phyloP scores from a whole-genome alignment of 2,888 invertebrate genomes.

The Uropetala carovei region DNA sequence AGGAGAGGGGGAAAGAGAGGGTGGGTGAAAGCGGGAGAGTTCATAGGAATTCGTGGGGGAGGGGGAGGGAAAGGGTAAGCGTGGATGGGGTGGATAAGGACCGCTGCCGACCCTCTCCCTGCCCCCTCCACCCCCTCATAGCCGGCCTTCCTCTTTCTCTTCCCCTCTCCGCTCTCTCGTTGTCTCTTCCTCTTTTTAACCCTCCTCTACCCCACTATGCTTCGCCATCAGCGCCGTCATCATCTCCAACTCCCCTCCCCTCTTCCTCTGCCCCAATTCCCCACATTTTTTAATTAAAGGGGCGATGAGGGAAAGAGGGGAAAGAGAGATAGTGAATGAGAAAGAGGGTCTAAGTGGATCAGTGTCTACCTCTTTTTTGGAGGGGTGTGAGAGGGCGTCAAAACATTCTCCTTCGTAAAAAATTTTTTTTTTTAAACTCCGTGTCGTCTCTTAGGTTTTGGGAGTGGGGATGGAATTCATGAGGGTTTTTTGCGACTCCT shows the following conservation, averaged over 20 bases:
- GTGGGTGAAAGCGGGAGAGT: neutral
- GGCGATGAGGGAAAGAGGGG: neutral
- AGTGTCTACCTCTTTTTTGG: neutral
- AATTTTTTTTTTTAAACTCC: too few species aligned
- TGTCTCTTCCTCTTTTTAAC: too few species aligned
- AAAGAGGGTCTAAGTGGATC: constrained; percentile 7
- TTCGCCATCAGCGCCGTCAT: too few species aligned
- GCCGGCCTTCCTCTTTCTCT: too few species aligned
- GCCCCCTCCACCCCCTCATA: neutral
- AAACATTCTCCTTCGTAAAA: constrained; percentile 17
- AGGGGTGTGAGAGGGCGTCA: constrained; percentile 1
- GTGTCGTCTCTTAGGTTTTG: neutral
- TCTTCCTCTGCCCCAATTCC: neutral
- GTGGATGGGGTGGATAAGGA: neutral
- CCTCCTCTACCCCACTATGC: too few species aligned
- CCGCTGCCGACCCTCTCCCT: neutral
- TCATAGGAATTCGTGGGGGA: neutral
- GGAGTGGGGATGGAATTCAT: neutral
- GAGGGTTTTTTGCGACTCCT: neutral
- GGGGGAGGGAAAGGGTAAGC: neutral
- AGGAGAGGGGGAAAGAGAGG: neutral
- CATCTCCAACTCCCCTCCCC: neutral
- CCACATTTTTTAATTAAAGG: constrained; percentile 35
- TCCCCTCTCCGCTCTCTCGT: too few species aligned
- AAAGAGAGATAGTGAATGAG: neutral